Evolutionary conservation across 2,888 invertebrate genomes (phyloP).

Genomic region (Quadroppia sp.): DNA sequence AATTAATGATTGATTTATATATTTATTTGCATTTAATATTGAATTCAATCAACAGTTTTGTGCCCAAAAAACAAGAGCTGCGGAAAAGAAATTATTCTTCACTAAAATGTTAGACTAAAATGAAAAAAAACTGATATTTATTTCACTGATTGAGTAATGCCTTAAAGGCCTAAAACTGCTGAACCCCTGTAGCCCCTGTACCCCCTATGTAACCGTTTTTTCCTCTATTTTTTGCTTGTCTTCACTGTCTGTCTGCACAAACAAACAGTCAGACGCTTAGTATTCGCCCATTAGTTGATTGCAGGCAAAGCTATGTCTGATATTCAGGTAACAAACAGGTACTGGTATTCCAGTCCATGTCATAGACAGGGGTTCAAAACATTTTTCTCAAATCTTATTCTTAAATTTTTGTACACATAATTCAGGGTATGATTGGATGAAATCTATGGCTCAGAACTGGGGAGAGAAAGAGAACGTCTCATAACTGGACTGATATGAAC

Average conservation of each 20-base stretch:
- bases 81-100: neutral
- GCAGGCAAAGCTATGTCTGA: conserved; percentile 14
- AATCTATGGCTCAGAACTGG: conserved; percentile 7
- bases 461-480: neutral
- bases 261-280: conserved; percentile 10
- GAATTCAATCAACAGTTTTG: too few species aligned
- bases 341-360: neutral
- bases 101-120: neutral
- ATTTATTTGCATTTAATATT: too few species aligned
- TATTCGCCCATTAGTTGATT: conserved; percentile 34
- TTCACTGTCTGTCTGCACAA: conserved; percentile 38
- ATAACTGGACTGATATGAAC: neutral
- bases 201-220: conserved; percentile 25
- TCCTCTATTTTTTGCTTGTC: conserved; percentile 25
- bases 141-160: conserved; percentile 32
- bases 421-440: conserved; percentile 8
- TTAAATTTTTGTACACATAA: conserved; percentile 17
- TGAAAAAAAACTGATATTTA: neutral
- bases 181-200: conserved; percentile 32
- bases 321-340: conserved; percentile 31
- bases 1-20: too few species aligned
- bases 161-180: conserved; percentile 14
- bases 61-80: too few species aligned
- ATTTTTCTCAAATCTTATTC: neutral
- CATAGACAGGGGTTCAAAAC: neutral